These are phyloP conservation scores for Archips crataeganus DNA, from an alignment of 2,888 invertebrate genomes.

Conservation along the genomic window DNA sequence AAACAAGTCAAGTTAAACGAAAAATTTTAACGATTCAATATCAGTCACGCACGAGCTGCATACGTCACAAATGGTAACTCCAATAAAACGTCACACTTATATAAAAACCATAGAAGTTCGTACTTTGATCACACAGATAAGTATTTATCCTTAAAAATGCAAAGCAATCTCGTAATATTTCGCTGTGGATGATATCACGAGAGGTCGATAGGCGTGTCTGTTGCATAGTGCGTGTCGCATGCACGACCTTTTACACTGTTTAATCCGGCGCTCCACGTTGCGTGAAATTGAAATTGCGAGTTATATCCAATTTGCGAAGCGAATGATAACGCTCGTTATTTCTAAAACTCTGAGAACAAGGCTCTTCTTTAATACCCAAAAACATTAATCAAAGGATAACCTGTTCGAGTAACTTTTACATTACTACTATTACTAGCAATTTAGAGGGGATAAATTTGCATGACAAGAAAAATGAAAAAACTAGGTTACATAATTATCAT, in stretches of 20 bases:
- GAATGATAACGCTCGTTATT: constrained; percentile 2
- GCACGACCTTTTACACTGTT: constrained; percentile 32
- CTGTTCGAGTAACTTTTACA: too few species aligned
- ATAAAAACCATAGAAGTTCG: background rate
- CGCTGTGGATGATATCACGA: background rate
- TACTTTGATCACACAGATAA: background rate
- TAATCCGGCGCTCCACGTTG: constrained; percentile 17
- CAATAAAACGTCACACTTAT: background rate
- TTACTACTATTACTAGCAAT: too few species aligned
- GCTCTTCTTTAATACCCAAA: too few species aligned
- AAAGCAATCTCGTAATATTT: background rate
- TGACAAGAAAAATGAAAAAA: too few species aligned
- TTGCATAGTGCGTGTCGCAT: constrained; percentile 1
- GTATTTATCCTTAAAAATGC: background rate
- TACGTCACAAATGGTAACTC: too few species aligned
- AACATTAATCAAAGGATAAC: too few species aligned
- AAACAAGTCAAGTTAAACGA: too few species aligned
- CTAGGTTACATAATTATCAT: background rate
- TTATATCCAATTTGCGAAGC: constrained; percentile 22
- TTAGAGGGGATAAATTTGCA: too few species aligned
- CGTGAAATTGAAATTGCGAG: constrained; percentile 34
- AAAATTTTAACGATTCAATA: too few species aligned
- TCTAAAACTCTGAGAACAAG: background rate
- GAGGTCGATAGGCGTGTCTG: constrained; percentile 27
- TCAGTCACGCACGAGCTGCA: too few species aligned